Evolutionary conservation across 2,888 invertebrate genomes (phyloP).

Genomic region (Trypoxylon attenuatum): DNA sequence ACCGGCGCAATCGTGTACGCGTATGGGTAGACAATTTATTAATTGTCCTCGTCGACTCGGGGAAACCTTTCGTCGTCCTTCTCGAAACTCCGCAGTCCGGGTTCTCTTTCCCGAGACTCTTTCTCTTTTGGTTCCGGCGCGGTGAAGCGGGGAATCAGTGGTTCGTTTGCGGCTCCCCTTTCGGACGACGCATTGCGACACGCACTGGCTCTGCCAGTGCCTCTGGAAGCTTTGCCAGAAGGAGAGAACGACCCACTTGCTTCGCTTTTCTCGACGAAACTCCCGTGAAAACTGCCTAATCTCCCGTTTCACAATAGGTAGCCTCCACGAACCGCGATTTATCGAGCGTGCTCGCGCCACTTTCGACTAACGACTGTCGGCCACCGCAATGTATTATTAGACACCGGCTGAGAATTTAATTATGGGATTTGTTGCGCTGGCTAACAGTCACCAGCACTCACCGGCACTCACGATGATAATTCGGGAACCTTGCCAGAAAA

Average conservation of each 20-base stretch:
- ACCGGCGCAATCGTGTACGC: constrained; percentile 21
- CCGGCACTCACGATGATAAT: constrained; percentile 2
- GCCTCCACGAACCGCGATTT: constrained; percentile 12
- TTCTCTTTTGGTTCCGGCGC: constrained; percentile 5
- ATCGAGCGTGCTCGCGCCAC: constrained; percentile 29
- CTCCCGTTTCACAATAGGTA: constrained; percentile 33
- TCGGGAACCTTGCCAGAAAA: constrained; percentile 35
- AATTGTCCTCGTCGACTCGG: constrained; percentile 48
- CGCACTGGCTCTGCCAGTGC: constrained; percentile 13
- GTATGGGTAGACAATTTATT: constrained; percentile 58
- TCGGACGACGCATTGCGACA: constrained; percentile 47
- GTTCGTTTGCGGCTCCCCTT: constrained; percentile 53
- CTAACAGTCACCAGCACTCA: background rate
- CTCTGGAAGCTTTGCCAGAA: constrained; percentile 37
- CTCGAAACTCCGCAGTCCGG: background rate
- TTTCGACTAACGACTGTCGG: constrained; percentile 15
- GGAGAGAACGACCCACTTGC: constrained; percentile 20
- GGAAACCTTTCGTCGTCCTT: constrained; percentile 16
- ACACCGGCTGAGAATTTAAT: constrained; percentile 33
- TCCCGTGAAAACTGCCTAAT: constrained; percentile 33
- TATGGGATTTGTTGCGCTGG: constrained; percentile 36
- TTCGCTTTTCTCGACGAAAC: constrained; percentile 11
- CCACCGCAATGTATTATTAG: constrained; percentile 33
- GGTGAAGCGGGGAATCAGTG: background rate
- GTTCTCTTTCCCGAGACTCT: background rate